Evolutionary conservation across 2,797 vertebrate species (phyloP).

Genomic region (Pampus argenteus): DNA sequence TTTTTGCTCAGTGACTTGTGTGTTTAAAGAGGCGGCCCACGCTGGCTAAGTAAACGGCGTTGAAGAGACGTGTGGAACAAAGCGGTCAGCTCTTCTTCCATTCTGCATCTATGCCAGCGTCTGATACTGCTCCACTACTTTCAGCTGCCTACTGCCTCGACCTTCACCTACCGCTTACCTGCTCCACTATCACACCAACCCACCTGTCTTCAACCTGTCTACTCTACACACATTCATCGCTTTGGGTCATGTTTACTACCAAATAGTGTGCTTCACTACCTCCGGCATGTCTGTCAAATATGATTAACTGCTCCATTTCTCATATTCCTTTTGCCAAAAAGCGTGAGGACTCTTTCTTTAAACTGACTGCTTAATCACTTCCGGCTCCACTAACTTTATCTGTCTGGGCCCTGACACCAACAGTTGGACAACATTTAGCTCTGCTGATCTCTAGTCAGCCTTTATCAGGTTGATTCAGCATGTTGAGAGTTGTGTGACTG

Average conservation of each 20-base stretch:
- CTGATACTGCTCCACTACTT: conserved; percentile 52
- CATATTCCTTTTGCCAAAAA: not conserved
- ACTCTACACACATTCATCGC: not conserved
- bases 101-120: conserved; percentile 58
- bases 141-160: not conserved
- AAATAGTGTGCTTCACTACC: not conserved
- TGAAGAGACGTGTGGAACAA: conserved; percentile 76
- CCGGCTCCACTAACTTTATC: not conserved
- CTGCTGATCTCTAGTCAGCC: not conserved
- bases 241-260: not conserved
- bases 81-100: conserved; percentile 69
- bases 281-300: not conserved
- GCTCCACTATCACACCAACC: not conserved
- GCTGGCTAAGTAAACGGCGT: conserved; percentile 49
- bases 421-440: not conserved
- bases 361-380: not conserved
- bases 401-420: not conserved
- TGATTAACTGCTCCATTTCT: not conserved
- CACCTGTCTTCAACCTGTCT: not conserved
- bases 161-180: conserved; percentile 6
- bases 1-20: conserved; percentile 66
- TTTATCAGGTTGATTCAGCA: not conserved
- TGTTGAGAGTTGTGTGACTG: not conserved
- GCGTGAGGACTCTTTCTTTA: too few species aligned
- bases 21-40: conserved; percentile 68